Conservation (phyloP, 2,888 invertebrate genomes). For the Tridacna crocea region DNA sequence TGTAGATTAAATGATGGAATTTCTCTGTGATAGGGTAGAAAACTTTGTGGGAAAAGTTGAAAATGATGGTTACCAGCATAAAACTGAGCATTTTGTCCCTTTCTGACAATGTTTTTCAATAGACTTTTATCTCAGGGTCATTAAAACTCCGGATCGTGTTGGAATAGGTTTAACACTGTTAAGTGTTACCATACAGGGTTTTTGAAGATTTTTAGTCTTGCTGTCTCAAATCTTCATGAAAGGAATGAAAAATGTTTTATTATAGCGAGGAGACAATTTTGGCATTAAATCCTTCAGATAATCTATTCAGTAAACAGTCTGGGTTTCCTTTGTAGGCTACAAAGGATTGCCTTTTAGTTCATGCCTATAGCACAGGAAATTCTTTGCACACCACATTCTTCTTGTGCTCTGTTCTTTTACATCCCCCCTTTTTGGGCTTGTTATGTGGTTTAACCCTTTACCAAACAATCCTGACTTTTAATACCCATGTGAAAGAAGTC, state of each 20-base stretch:
- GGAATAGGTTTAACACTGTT: background rate
- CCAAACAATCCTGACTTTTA: too few relatives aligned
- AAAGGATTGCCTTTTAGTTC: slow-evolving; percentile 6
- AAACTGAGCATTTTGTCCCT: background rate
- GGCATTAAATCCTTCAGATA: slow-evolving; percentile 30
- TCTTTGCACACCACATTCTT: background rate
- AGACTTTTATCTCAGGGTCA: background rate
- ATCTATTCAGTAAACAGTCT: slow-evolving; percentile 24
- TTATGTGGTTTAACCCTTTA: too few relatives aligned
- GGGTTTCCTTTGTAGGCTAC: slow-evolving; percentile 12
- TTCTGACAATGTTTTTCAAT: background rate
- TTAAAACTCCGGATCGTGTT: background rate
- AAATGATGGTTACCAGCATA: background rate
- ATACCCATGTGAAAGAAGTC: too few relatives aligned
- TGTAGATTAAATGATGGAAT: too few relatives aligned
- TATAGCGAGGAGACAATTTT: slow-evolving; percentile 33
- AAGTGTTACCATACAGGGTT: background rate
- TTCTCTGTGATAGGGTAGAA: too few relatives aligned
- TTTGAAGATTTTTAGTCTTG: background rate
- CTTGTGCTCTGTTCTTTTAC: background rate
- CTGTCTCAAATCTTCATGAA: slow-evolving; percentile 21
- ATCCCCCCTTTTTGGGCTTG: too few relatives aligned
- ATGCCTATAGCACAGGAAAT: slow-evolving; percentile 6
- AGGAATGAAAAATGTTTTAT: slow-evolving; percentile 26
- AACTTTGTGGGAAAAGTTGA: too few relatives aligned